Evolutionary conservation across 2,888 invertebrate genomes (phyloP).

Genomic region (Cactoblastis cactorum): DNA sequence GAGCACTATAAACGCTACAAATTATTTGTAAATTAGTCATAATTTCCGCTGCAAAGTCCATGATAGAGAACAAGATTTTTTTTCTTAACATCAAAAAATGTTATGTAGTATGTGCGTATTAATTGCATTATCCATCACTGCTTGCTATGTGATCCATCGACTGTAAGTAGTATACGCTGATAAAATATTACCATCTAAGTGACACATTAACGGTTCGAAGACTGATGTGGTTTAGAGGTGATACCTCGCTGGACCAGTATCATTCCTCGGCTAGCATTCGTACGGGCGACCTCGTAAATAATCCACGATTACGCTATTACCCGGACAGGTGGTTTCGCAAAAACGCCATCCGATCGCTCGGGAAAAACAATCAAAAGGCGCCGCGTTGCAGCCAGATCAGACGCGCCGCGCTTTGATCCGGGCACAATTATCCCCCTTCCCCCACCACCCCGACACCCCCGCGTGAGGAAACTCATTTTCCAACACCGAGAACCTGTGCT

Average conservation of each 20-base stretch:
- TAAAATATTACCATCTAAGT: constrained; percentile 1
- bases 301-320: constrained; percentile 55
- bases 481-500: constrained; percentile 66
- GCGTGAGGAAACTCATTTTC: constrained; percentile 75
- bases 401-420: constrained; percentile 58
- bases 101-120: no score
- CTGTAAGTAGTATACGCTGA: neutral
- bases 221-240: neutral
- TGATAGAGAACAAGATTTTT: no score
- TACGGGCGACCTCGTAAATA: constrained; percentile 53
- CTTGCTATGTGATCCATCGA: neutral
- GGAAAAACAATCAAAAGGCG: constrained; percentile 75
- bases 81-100: no score
- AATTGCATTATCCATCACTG: neutral
- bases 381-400: constrained; percentile 55
- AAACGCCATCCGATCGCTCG: constrained; percentile 42
- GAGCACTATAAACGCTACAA: no score
- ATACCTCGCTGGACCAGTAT: constrained; percentile 22
- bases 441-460: constrained; percentile 29
- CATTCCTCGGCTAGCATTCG: constrained; percentile 22
- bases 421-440: constrained; percentile 60
- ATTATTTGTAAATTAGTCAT: no score
- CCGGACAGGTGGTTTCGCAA: constrained; percentile 50
- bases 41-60: no score
- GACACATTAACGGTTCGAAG: constrained; percentile 1